phyloP scores from a whole-genome alignment of 2,888 invertebrate genomes.

The Tortricodes alternella region DNA sequence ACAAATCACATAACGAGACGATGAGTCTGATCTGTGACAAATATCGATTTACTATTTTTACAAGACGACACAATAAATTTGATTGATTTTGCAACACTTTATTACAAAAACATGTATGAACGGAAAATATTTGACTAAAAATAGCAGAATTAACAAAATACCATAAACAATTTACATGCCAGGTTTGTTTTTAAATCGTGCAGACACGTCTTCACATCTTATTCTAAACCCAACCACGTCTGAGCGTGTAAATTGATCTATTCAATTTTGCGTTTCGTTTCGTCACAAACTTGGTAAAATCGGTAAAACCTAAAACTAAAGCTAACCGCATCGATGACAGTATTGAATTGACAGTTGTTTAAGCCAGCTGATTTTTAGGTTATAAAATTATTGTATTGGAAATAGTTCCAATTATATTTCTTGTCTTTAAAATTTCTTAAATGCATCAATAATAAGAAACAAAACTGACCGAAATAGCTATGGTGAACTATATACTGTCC shows the following conservation, averaged over 20 bases:
- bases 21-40: conserved; percentile 48
- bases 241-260: conserved; percentile 1
- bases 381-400: conserved; percentile 10
- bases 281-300: not conserved
- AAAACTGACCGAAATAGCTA: not conserved
- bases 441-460: not conserved
- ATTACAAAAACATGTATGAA: conserved; percentile 67
- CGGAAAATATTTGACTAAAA: conserved; percentile 78
- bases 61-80: conserved; percentile 70
- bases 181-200: conserved; percentile 40
- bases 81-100: conserved; percentile 58
- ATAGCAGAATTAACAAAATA: conserved; percentile 68
- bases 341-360: conserved; percentile 7
- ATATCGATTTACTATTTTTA: conserved; percentile 54
- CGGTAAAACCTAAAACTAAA: not conserved
- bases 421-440: not conserved
- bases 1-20: conserved; percentile 23
- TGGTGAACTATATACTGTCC: conserved; percentile 22
- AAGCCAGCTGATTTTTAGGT: conserved; percentile 23
- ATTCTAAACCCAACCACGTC: not conserved
- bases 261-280: conserved; percentile 9
- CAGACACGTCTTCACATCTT: not conserved
- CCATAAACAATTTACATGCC: conserved; percentile 54
- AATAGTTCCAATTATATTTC: not conserved
- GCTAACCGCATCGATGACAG: conserved; percentile 11